phyloP scores from a whole-genome alignment of 2,797 vertebrate genomes.

The Brachyalestes nurse region DNA sequence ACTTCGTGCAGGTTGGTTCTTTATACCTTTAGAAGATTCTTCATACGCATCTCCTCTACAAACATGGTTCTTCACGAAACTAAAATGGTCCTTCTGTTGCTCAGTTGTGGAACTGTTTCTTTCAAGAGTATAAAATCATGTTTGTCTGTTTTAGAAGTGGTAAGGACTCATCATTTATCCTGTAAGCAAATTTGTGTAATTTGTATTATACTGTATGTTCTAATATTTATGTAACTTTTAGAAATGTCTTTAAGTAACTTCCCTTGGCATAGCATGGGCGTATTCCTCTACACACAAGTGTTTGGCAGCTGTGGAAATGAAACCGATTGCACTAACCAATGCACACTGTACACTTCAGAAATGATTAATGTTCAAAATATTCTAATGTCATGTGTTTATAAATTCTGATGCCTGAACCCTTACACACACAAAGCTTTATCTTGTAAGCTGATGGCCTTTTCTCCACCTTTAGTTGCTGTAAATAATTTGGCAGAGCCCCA shows the following conservation, averaged over 20 bases:
- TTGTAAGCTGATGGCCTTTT: neutral
- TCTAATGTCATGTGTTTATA: neutral
- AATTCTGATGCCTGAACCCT: conserved; percentile 1
- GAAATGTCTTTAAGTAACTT: neutral
- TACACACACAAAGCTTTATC: conserved; percentile 17
- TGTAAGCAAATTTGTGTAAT: neutral
- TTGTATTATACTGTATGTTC: conserved; percentile 2
- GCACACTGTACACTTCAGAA: conserved; percentile 15
- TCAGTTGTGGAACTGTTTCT: no score
- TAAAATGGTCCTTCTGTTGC: no score
- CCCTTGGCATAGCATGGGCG: neutral
- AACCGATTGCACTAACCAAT: conserved; percentile 7
- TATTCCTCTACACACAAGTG: neutral
- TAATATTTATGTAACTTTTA: conserved; percentile 26
- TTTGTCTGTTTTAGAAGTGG: neutral
- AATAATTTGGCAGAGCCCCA: conserved; percentile 20
- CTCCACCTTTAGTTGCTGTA: conserved; percentile 33
- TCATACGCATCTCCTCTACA: no score
- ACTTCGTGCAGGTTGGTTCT: no score
- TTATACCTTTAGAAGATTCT: no score
- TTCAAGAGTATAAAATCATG: no score
- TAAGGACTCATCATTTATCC: neutral
- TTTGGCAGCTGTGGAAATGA: neutral
- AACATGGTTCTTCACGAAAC: no score
- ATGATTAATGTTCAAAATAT: neutral